Evolutionary conservation across 1,140 invertebrate species (phyloP).

Genomic region (Chymomyza costata): DNA sequence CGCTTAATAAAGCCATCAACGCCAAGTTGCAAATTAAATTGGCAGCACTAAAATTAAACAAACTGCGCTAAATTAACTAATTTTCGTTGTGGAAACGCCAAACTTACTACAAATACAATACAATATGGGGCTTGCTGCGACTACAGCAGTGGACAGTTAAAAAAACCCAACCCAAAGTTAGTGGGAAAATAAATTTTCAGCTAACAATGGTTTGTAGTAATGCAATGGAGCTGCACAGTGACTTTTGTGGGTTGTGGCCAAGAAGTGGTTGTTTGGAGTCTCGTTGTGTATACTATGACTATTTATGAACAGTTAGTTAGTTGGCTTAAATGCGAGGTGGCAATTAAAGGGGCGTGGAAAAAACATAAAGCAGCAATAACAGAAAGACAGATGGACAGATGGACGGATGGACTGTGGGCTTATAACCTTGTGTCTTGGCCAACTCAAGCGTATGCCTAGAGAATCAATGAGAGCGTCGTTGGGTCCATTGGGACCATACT

Average conservation of each 20-base stretch:
- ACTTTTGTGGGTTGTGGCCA: slow-evolving; percentile 49
- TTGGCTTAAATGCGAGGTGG: slow-evolving; percentile 71
- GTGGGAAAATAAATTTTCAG: slow-evolving; percentile 68
- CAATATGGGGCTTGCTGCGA: slow-evolving; percentile 8
- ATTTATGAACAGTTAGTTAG: slow-evolving; percentile 74
- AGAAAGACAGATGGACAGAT: slow-evolving; percentile 3
- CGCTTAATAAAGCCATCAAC: slow-evolving; percentile 69
- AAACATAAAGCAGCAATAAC: slow-evolving; percentile 6
- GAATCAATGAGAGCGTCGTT: slow-evolving; percentile 50
- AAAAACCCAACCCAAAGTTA: slow-evolving; percentile 27
- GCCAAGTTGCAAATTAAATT: slow-evolving; percentile 64
- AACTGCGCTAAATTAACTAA: slow-evolving; percentile 69
- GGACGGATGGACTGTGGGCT: slow-evolving; percentile 21
- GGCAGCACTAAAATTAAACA: slow-evolving; percentile 60
- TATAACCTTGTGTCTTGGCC: slow-evolving; percentile 31
- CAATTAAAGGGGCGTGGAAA: slow-evolving; percentile 65
- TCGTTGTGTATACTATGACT: slow-evolving; percentile 67
- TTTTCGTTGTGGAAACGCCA: slow-evolving; percentile 23
- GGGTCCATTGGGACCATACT: too few species aligned
- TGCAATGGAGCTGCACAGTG: slow-evolving; percentile 24
- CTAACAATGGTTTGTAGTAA: slow-evolving; percentile 52
- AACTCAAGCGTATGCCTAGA: slow-evolving; percentile 11
- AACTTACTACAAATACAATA: too few species aligned
- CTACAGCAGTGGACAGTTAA: slow-evolving; percentile 4
- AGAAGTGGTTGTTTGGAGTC: slow-evolving; percentile 26